Conservation (phyloP, 2,888 invertebrate species). For the Lampropteryx suffumata region DNA sequence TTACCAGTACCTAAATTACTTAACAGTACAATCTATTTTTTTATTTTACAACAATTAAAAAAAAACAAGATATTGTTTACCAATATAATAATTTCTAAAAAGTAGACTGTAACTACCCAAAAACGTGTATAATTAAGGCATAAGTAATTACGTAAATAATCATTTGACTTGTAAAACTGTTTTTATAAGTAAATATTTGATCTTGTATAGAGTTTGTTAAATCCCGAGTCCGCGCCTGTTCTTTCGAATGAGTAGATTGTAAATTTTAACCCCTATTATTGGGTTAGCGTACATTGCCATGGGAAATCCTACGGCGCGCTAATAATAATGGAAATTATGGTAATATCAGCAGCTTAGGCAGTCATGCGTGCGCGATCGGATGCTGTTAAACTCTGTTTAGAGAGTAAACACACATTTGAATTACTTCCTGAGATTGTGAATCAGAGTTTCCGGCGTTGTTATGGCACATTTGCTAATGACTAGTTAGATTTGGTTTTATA, state of each 20-base stretch:
- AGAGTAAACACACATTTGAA: constrained; percentile 12
- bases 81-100: too few species aligned
- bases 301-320: constrained; percentile 24
- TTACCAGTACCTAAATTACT: too few species aligned
- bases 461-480: background rate
- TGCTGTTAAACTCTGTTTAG: constrained; percentile 13
- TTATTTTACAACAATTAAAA: too few species aligned
- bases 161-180: too few species aligned
- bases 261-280: constrained; percentile 33
- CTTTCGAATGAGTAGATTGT: constrained; percentile 27
- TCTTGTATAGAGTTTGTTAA: too few species aligned
- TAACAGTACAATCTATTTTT: too few species aligned
- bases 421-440: constrained; percentile 13
- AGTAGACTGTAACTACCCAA: too few species aligned
- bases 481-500: too few species aligned
- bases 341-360: constrained; percentile 27
- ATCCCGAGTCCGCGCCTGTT: constrained; percentile 21
- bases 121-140: too few species aligned
- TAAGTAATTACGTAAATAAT: too few species aligned
- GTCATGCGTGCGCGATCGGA: constrained; percentile 24
- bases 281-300: constrained; percentile 21
- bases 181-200: too few species aligned
- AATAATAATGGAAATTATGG: constrained; percentile 34
- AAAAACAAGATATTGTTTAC: too few species aligned
- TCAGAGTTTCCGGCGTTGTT: background rate